Base-by-base conservation (phyloP, 2,888 invertebrate genomes). In the Patella ulyssiponensis region DNA sequence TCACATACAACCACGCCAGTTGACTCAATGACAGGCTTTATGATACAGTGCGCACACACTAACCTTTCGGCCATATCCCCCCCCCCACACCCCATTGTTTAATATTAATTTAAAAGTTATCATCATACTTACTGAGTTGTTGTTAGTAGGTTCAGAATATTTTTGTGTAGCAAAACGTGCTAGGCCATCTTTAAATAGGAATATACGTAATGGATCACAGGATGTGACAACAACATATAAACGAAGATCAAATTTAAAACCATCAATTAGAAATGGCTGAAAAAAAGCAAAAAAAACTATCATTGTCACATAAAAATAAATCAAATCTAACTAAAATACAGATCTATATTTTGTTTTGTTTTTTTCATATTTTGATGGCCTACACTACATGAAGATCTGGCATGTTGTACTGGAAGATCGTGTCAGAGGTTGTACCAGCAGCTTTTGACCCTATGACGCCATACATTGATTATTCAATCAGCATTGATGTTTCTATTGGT, bases 161-260 rank as follows among this genome's bases (percentile, higher is more conserved):
- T 95, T 94, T 85, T 95, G 95, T 1, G 98, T 98, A 2, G 97
- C 97, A 91, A 98, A 97, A 86, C 96, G 94, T 9, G 95, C 97
- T 80, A 98, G 93, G 1, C 97, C 98, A 92, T 98, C 97, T 88
- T 97, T 96, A 92, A 96, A 97, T 11, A 97, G 95, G 91, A 96
- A 98, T 83, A 97, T 94, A 84, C 97, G 93, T 69, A 98, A 93
- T 1, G 97, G 97, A 92, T 97, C 96, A 90, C 97, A 96, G 0
- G 96, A 96, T 0, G 97, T 97, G 80, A 98, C 95, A 52, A 98
- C 93, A 0, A 95, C 95, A 91, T 98, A 98, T 15, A 97, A 94
- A 80, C 98, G 93, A 78, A 98, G 94, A 92, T 98, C 98, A 91
- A 97, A 97, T 93, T 98, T 98, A 91, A 95, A 97, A 1, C 97